phyloP scores from a whole-genome alignment of 2,797 vertebrate genomes.

The Pelodytes ibericus region DNA sequence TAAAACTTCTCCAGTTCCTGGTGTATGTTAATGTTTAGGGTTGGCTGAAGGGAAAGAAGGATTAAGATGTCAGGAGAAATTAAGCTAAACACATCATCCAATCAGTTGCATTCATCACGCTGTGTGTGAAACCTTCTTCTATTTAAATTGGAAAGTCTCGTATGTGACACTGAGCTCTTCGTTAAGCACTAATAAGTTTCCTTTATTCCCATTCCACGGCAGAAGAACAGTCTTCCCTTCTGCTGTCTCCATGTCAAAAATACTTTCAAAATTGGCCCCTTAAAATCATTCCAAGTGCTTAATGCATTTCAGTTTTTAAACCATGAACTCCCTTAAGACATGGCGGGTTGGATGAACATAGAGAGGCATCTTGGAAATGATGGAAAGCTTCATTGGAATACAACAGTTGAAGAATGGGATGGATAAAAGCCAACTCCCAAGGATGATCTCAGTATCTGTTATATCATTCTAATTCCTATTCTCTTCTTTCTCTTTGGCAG shows the following conservation, averaged over 20 bases:
- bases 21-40: constrained; percentile 38
- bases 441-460: constrained; percentile 9
- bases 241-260: constrained; percentile 44
- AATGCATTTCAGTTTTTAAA: constrained; percentile 50
- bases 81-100: constrained; percentile 52
- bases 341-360: constrained; percentile 40
- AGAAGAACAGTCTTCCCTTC: constrained; percentile 44
- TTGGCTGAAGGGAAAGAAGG: constrained; percentile 44
- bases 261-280: constrained; percentile 47
- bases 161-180: constrained; percentile 52
- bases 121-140: constrained; percentile 49
- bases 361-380: constrained; percentile 30
- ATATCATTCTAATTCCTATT: constrained; percentile 30
- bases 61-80: constrained; percentile 57
- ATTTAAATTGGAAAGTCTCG: constrained; percentile 47
- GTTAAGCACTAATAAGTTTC: constrained; percentile 53
- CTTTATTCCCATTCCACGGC: constrained; percentile 52
- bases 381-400: constrained; percentile 37
- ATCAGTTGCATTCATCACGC: constrained; percentile 52
- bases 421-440: constrained; percentile 26
- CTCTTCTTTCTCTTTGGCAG: neutral
- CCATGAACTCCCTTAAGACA: constrained; percentile 26
- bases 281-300: constrained; percentile 51
- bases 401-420: constrained; percentile 30
- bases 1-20: constrained; percentile 23